phyloP scores from a whole-genome alignment of 1,140 invertebrate species.

The Teleogryllus occipitalis region DNA sequence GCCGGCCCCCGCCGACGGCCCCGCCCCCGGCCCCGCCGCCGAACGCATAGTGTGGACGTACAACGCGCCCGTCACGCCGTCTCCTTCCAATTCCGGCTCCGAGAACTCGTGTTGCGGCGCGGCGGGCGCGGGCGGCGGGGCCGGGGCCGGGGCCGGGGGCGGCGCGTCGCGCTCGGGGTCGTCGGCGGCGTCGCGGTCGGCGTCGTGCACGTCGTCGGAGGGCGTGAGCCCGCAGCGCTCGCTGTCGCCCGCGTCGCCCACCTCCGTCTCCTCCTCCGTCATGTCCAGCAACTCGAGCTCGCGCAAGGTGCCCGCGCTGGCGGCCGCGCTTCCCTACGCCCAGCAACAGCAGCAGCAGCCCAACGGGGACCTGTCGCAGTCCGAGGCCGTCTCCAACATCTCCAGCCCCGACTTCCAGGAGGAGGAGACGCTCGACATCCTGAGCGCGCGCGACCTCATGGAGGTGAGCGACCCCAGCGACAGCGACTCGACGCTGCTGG shows the following conservation, averaged over 20 bases:
- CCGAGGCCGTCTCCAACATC: slow-evolving; percentile 77
- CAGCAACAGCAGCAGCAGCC: slow-evolving; percentile 21
- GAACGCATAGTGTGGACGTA: slow-evolving; percentile 84
- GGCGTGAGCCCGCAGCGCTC: slow-evolving; percentile 54
- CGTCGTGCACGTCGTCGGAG: slow-evolving; percentile 52
- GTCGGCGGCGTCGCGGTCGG: slow-evolving; percentile 42
- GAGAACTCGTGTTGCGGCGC: slow-evolving; percentile 17
- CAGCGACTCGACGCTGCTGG: slow-evolving; percentile 60
- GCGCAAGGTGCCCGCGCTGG: slow-evolving; percentile 1
- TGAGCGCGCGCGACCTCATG: slow-evolving; percentile 61
- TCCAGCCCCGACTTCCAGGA: slow-evolving; percentile 81
- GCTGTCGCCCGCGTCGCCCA: slow-evolving; percentile 67
- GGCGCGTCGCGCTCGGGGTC: slow-evolving; percentile 19
- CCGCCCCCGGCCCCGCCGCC: slow-evolving; percentile 21
- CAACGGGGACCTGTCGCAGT: slow-evolving; percentile 34
- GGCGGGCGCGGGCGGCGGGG: background rate
- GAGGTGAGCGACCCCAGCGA: slow-evolving; percentile 79
- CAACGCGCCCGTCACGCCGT: slow-evolving; percentile 50
- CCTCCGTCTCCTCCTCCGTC: slow-evolving; percentile 74
- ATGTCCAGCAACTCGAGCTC: slow-evolving; percentile 47
- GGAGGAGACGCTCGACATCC: slow-evolving; percentile 53
- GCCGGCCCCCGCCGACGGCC: no score
- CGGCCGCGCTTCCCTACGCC: background rate
- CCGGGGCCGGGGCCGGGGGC: background rate
- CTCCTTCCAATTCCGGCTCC: slow-evolving; percentile 14